Conservation (phyloP, 2,888 invertebrate species). For the Dugesia japonica region DNA sequence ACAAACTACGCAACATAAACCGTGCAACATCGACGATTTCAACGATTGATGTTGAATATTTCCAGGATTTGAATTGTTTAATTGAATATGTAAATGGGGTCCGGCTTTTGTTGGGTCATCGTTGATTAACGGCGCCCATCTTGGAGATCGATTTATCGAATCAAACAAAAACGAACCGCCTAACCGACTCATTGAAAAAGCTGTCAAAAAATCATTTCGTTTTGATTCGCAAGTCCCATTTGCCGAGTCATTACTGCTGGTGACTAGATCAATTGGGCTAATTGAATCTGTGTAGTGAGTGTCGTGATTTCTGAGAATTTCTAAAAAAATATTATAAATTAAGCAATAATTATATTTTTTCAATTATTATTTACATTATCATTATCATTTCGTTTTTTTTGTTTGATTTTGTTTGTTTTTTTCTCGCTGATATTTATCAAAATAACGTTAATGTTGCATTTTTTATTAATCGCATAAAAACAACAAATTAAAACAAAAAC, state of each 20-base stretch:
- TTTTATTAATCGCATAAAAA: background rate
- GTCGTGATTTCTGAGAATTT: background rate
- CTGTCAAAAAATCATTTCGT: background rate
- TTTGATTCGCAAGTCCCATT: background rate
- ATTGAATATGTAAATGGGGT: background rate
- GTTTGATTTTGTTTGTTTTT: background rate
- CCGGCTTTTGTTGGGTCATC: background rate
- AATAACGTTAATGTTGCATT: background rate
- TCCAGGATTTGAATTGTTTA: background rate
- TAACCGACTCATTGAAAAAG: slow-evolving; percentile 10
- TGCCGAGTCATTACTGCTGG: background rate
- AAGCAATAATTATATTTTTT: background rate
- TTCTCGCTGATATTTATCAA: background rate
- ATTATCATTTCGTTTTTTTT: background rate
- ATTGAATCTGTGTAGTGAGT: background rate
- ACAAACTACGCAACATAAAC: slow-evolving; percentile 75
- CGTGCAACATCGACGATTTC: slow-evolving; percentile 48
- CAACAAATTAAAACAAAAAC: slow-evolving; percentile 3
- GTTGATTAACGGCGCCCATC: background rate
- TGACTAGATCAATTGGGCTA: background rate
- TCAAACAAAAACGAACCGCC: background rate
- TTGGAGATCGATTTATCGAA: background rate
- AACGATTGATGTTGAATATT: background rate
- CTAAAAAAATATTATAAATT: too few species aligned
- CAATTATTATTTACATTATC: background rate